Percentiles rank a stretch among this genome's conserved stretches.
These are phyloP conservation scores for Ormyrus pomaceus DNA, from an alignment of 2,888 invertebrate genomes.

Conservation along the genomic window DNA sequence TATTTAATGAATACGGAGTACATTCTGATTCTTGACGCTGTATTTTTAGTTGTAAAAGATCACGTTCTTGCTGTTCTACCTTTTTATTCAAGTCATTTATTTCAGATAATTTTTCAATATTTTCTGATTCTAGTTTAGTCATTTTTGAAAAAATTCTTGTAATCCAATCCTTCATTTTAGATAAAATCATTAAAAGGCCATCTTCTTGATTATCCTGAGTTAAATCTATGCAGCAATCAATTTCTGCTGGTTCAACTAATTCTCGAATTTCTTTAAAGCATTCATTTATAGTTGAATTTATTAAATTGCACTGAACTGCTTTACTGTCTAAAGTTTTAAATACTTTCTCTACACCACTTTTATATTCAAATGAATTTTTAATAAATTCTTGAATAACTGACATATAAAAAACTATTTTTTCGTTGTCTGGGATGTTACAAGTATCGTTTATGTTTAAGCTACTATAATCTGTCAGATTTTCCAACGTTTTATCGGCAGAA, in stretches of 20 bases:
- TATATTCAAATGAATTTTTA: not conserved
- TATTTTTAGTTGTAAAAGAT: conserved; percentile 23
- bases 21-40: conserved; percentile 39
- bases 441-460: not conserved
- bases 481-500: not conserved
- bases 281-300: not conserved
- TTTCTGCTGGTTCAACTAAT: conserved; percentile 26
- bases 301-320: conserved; percentile 26
- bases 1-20: not conserved
- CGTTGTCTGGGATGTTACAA: not conserved
- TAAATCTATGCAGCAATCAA: not conserved
- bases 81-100: conserved; percentile 8
- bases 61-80: conserved; percentile 20
- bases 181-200: conserved; percentile 2
- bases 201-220: not conserved
- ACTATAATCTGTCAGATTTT: not conserved
- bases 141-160: conserved; percentile 12
- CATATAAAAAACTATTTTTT: conserved; percentile 10
- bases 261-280: conserved; percentile 36
- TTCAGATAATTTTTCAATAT: conserved; percentile 13
- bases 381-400: conserved; percentile 7
- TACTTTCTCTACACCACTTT: not conserved
- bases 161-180: conserved; percentile 29
- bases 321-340: not conserved
- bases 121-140: conserved; percentile 22